Base-by-base conservation (phyloP, 2,113 vertebrate species). In the Hippocampus guttulatus region DNA sequence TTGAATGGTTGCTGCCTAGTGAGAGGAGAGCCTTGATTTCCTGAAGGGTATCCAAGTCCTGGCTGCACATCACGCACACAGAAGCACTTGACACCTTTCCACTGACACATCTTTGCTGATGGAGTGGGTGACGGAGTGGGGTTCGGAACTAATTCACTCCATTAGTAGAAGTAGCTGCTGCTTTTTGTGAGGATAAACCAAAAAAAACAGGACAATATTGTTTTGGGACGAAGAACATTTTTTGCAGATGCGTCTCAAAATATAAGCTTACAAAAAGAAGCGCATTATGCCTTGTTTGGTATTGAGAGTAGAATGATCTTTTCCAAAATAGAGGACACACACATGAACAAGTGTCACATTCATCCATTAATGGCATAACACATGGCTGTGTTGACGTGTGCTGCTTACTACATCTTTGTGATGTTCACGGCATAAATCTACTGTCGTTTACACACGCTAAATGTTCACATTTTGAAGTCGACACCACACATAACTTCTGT, bases 131-230 rank as follows among this genome's bases (percentile, higher is more conserved):
- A 16, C 23, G 12, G 11, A 30, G 60, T 3, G 20, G 61, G 61
- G 33, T 2, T 10, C 1, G 1, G 8, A 71, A 71, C 38, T 51
- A 41, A 71, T 63, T 52, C 14, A 58, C 15, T 49, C 7, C 65
- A 64, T 69, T 68, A 69, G 40, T 80, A 67, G 33, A 72, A 38
- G 67, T 27, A 38, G 61, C 71, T 57, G 75, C 77, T 69, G 11
- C 74, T 60, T 76, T 45, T 72, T 82, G 60, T 64, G 69, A 76
- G 54, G 75, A 75, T 79, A 78, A 76, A 73, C n/a, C 21, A 23
- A 55, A 33, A 54, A 55, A 23, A 8, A 4, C 21, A 55, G 52
- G 21, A 55, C 21, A 23, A 23, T 49, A 20, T 1, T 54, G 9
- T 21, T n/a, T n/a, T n/a, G 52, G 21, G 21, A 54, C 1, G 5